Base-by-base conservation (phyloP, 2,888 invertebrate genomes). In the Conchocele bisecta region DNA sequence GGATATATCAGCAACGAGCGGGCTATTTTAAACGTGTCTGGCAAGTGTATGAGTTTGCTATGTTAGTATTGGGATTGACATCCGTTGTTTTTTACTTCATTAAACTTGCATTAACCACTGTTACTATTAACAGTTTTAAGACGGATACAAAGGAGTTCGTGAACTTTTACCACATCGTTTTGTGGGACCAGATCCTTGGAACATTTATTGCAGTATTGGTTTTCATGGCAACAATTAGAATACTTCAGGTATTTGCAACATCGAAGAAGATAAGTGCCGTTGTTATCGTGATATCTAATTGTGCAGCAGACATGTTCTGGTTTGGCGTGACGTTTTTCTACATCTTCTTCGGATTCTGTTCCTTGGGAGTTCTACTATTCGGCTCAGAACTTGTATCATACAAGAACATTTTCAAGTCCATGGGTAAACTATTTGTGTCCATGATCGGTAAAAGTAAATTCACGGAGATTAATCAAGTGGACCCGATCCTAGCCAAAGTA, bases 111-210 rank as follows among this genome's bases (percentile, higher is more conserved):
- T 59, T 70, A 50, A 66, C 82, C 0, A 51, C 51, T 1, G 6
- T 51, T 9, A 77, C 81, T 2, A 72, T 83, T 22, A 26, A 56
- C 15, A 58, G 60, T 26, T 81, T 72, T 28, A 75, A 78, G 11
- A 60, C 72, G 13, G 78, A 83, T 29, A 71, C 61, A 15, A 65
- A 59, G 28, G n/a, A 28, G 15, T 82, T 78, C 51, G 75, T 83
- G 1, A 83, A 81, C 42, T 81, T 83, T 41, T 68, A 70, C 15
- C 82, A 83, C 59, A 73, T 83, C 41, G 69, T 76, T 11, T 53
- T 84, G 1, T 86, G 81, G 85, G 85, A 86, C 56, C 72, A 69
- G n/a, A 42, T 78, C 7, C 68, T 83, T 6, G 67, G 80, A 2
- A 22, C 72, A 20, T 48, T 80, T 7, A 50, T 86, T 7, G 80